Conservation (phyloP, 2,113 vertebrate species). For the Bujurquina vittata region DNA sequence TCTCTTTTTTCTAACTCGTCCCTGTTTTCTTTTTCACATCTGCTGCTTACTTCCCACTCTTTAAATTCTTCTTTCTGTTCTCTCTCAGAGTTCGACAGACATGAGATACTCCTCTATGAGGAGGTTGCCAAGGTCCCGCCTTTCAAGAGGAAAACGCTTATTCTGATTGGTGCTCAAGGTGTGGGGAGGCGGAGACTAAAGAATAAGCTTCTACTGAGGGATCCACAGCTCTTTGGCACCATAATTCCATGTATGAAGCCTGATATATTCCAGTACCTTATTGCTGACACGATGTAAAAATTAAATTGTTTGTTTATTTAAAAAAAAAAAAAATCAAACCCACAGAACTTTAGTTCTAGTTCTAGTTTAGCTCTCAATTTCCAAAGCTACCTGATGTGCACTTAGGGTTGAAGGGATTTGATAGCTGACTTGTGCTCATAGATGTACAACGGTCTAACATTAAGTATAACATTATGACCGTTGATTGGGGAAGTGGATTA, state of each 20-base stretch:
- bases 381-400: neutral
- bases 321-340: neutral
- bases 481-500: too few relatives aligned
- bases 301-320: neutral
- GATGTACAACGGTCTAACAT: neutral
- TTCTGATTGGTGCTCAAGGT: constrained; percentile 93
- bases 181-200: constrained; percentile 94
- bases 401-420: neutral
- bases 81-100: constrained; percentile 91
- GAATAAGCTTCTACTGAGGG: constrained; percentile 90
- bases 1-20: too few relatives aligned
- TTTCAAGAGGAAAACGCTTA: constrained; percentile 94
- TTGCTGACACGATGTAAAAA: neutral
- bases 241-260: constrained; percentile 88
- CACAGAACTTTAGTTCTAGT: neutral
- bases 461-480: too few relatives aligned
- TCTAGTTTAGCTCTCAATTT: neutral
- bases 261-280: neutral
- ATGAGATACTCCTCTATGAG: constrained; percentile 95
- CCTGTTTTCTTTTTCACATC: neutral
- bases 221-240: constrained; percentile 90
- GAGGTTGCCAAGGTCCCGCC: constrained; percentile 95
- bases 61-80: neutral
- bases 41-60: neutral
- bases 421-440: neutral